Evolutionary conservation across 2,113 vertebrate species (phyloP), one percentile per base, ranked within the genome.

Genomic region (Aegotheles bennettii): DNA sequence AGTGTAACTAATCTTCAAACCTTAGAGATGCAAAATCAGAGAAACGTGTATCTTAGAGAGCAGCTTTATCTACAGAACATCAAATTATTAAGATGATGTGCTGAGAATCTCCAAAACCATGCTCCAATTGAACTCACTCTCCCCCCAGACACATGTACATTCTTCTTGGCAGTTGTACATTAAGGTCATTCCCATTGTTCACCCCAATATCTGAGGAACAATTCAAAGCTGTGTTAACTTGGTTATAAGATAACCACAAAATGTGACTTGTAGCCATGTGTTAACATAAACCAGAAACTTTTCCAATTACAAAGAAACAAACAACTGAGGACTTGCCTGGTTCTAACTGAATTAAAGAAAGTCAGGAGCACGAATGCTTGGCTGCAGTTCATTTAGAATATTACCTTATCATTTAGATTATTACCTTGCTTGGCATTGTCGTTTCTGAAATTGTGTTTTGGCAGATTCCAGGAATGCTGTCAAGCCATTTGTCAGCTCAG

Each of bases 401-500:
- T 87, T 91, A 91, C 69, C 80, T 94, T 56, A n/a, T n/a, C 63
- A 64, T 83, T 83, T 90, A 69, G 73, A 92, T 84, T 87, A 91
- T 87, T 91, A 91, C 69, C 80, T 94, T 56, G 45, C 84, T 59
- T 93, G 84, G 84, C 76, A 89, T 36, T 93, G 80, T 86, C 60
- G 5, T 87, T 89, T 75, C 93, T 94, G 87, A 81, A 93, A 94
- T 31, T 74, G 54, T 94, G 77, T 95, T 95, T 93, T 95, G 94
- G 89, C 90, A 95, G 92, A 87, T 89, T 91, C 81, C 91, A 94
- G 75, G 68, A 69, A 74, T 24, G 35, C 73, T 95, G 92, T 97
- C 91, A 92, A 94, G 91, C 60, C 65, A 74, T 93, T 96, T 96
- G 93, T 93, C 96, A 92, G 92, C 68, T 90, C 90, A 93, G 88